Percentiles rank a stretch among this genome's conserved stretches.
These are phyloP conservation scores for Zygaena filipendulae DNA, from an alignment of 2,888 invertebrate genomes.

Conservation along the genomic window DNA sequence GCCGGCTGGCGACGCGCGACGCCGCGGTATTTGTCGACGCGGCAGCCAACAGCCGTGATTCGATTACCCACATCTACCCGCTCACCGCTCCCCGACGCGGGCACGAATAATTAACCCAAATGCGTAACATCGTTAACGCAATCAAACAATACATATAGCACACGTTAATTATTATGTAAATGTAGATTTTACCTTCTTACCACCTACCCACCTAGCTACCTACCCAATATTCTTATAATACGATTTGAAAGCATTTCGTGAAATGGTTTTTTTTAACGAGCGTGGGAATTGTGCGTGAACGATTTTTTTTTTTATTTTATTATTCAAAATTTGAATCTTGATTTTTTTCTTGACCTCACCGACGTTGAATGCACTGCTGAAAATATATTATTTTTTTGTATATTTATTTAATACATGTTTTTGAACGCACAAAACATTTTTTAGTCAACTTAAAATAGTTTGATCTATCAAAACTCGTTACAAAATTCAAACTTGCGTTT, in stretches of 20 bases:
- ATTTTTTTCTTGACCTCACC: conserved; percentile 46
- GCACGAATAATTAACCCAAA: conserved; percentile 24
- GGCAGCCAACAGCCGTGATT: conserved; percentile 33
- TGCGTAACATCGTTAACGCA: conserved; percentile 11
- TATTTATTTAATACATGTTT: too few species aligned
- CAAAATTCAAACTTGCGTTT: conserved; percentile 12
- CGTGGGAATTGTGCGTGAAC: conserved; percentile 66
- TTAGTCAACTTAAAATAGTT: conserved; percentile 2
- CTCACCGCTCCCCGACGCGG: too few species aligned
- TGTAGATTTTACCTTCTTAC: too few species aligned
- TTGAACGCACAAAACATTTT: too few species aligned
- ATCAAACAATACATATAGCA: conserved; percentile 17
- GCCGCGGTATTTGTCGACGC: conserved; percentile 38
- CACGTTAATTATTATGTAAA: conserved; percentile 14
- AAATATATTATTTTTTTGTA: too few species aligned
- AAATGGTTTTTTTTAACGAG: conserved; percentile 68
- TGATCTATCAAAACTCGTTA: conserved; percentile 1
- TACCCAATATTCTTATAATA: conserved; percentile 21
- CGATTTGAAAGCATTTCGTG: conserved; percentile 64
- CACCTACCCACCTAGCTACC: too few species aligned
- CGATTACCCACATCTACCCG: conserved; percentile 33
- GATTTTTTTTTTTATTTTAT: conserved; percentile 31
- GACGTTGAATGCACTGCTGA: conserved; percentile 49
- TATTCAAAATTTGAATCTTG: too few species aligned
- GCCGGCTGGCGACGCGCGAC: conserved; percentile 35